Conservation (phyloP, 2,888 invertebrate genomes). For the Cheilosia impressa region DNA sequence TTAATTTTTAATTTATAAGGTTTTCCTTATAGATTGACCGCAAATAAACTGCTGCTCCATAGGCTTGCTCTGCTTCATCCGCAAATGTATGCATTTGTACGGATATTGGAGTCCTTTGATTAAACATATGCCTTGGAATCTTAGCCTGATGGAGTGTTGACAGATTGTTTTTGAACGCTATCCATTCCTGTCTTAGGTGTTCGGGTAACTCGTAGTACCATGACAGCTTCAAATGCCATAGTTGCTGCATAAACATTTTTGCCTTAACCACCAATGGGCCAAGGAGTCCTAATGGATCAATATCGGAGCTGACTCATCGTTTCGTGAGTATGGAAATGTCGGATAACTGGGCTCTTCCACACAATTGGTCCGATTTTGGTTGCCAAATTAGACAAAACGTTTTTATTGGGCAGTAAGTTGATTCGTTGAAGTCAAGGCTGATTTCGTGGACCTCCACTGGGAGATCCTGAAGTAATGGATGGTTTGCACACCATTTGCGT, state of each 20-base stretch:
- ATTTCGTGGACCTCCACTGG: neutral
- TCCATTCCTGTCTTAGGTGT: slow-evolving; percentile 1
- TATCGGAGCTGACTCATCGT: neutral
- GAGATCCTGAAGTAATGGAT: neutral
- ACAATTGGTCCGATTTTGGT: slow-evolving; percentile 4
- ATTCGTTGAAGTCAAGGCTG: neutral
- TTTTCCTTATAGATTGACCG: too few species aligned
- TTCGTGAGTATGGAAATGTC: neutral
- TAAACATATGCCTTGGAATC: neutral
- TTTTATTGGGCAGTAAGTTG: neutral
- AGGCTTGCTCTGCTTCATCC: slow-evolving; percentile 2
- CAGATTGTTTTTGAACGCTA: neutral
- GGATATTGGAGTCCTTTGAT: neutral
- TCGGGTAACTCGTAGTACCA: neutral
- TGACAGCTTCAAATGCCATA: neutral
- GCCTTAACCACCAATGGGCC: slow-evolving; percentile 9
- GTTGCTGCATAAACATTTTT: slow-evolving; percentile 1
- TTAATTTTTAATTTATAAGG: too few species aligned
- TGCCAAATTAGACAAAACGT: too few species aligned
- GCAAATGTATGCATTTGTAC: neutral
- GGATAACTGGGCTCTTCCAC: neutral
- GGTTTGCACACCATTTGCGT: neutral
- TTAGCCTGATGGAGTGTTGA: neutral
- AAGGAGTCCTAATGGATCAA: slow-evolving; percentile 6
- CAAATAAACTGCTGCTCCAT: neutral